These are phyloP conservation scores for Perizoma flavofasciatum DNA, from an alignment of 2,888 invertebrate species.

Conservation along the genomic window DNA sequence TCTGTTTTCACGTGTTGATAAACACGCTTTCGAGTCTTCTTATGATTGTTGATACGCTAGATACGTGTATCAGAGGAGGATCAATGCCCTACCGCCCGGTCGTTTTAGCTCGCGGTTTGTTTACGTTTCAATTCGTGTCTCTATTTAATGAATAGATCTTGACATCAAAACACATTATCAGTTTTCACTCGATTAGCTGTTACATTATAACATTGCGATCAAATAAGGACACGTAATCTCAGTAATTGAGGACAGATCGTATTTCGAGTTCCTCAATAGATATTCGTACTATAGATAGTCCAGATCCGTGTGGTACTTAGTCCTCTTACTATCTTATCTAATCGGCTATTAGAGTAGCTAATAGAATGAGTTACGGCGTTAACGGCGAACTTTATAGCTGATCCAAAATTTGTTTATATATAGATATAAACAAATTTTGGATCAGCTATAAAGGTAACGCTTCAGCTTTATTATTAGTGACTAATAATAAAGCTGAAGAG, in stretches of 20 bases:
- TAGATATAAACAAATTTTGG: no score
- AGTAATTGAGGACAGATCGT: slow-evolving; percentile 52
- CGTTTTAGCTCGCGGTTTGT: slow-evolving; percentile 57
- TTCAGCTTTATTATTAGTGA: no score
- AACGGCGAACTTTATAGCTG: slow-evolving; percentile 37
- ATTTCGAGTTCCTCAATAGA: slow-evolving; percentile 63
- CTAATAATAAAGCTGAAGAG: no score
- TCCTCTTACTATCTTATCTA: slow-evolving; percentile 45
- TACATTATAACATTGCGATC: slow-evolving; percentile 37
- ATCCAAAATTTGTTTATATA: slow-evolving; percentile 12
- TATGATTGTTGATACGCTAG: slow-evolving; percentile 34
- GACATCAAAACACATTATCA: slow-evolving; percentile 34
- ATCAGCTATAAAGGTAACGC: no score
- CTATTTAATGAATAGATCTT: slow-evolving; percentile 41
- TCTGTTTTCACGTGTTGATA: slow-evolving; percentile 18
- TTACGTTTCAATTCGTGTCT: slow-evolving; percentile 56
- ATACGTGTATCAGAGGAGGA: slow-evolving; percentile 55
- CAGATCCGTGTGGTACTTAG: slow-evolving; percentile 30
- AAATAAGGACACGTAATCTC: slow-evolving; percentile 51
- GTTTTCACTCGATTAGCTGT: slow-evolving; percentile 21
- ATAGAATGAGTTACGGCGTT: slow-evolving; percentile 29
- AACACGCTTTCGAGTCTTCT: slow-evolving; percentile 26
- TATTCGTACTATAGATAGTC: slow-evolving; percentile 33
- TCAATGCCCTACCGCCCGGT: slow-evolving; percentile 74
- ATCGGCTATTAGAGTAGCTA: slow-evolving; percentile 25